Evolutionary conservation across 92 coral and sea anemone genomes (phyloP), one percentile per base, ranked within the genome.

Genomic region (Parazoanthus atlanticus): DNA sequence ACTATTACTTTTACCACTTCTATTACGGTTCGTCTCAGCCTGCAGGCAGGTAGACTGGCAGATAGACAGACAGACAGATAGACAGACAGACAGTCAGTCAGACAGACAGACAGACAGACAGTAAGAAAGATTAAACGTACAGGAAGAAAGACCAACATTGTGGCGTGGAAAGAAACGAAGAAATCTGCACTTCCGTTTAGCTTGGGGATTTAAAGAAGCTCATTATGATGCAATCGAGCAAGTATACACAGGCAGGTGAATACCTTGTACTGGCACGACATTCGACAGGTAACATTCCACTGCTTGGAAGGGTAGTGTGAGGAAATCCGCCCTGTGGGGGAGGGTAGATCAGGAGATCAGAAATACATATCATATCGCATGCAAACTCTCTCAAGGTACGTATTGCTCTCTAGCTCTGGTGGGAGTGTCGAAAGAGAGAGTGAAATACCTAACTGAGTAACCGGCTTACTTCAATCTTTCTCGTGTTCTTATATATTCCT

Each of bases 231-330:
- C 58, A 13, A 52, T 15, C 19, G 58, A 79, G n/a, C 15, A 65
- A 70, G 34, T 34, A 79, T 29, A 17, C 38, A 26, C 32, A n/a
- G 19, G 8, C 30, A 6, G 21, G 71, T 30, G 64, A 78, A 40
- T 86, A 96, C 99, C 99, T 86, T 97, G 98, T 47, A 93, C 85
- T 5, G 99, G 98, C 23, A 95, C 91, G 65, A 97, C 94, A 56
- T 95, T 97, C 73, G 98, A 93, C 64, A 97, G 91, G 81, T 94
- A 97, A 64, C 99, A 97, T 74, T 97, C 99, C 58, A 97, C 96
- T 33, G 98, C 99, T 94, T 97, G 99, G 69, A 95, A 97, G 12
- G 99, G 98, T 61, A 97, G 85, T 30, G 92, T 89, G 34, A 97
- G 90, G 79, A 95, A 97, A 31, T 97, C 99, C 34, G 96, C 79